Evolutionary conservation across 2,888 invertebrate species (phyloP), one percentile per base, ranked within the genome.

Genomic region (Sussaba pulchella): DNA sequence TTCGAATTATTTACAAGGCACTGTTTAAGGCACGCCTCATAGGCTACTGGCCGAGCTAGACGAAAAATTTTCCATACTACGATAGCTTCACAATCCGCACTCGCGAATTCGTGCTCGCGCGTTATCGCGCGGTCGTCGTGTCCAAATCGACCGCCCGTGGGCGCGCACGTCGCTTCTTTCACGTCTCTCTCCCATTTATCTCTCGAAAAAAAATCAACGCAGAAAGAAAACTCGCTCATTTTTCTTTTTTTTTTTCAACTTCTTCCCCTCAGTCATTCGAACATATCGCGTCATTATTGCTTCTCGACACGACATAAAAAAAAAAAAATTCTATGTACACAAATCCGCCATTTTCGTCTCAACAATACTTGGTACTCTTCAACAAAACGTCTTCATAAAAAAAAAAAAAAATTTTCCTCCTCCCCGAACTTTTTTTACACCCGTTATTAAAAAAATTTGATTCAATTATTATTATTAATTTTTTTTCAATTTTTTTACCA

Each of bases 401-500:
- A n/a, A n/a, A n/a, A n/a, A n/a, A n/a, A n/a, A n/a, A n/a, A n/a
- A n/a, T n/a, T 17, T 14, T 26, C 14, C 47, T 50, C 66, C 45
- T 21, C 12, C 78, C 81, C 74, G 24, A 50, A 66, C 50, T 50
- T 66, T 43, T 66, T n/a, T 61, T 4, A 19, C n/a, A 50, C 63
- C 9, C 26, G 43, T 17, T n/a, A 47, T 50, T 63, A n/a, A n/a
- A n/a, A n/a, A n/a, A n/a, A n/a, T n/a, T n/a, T n/a, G n/a, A n/a
- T n/a, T n/a, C n/a, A n/a, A n/a, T n/a, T n/a, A n/a, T 39, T 59
- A 21, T 31, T 54, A 31, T 64, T 64, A 10, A 6, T 24, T 14
- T 31, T 64, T 24, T 52, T 21, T 26, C 2, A n/a, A n/a, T 10
- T 10, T 61, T 1, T 88, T 88, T 90, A 96, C 97, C 97, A 97